A percentile compares a stretch with the other conserved stretches of the same genome.
Evolutionary conservation across 2,888 invertebrate species (phyloP).

Genomic region (Coleophora flavipennella): DNA sequence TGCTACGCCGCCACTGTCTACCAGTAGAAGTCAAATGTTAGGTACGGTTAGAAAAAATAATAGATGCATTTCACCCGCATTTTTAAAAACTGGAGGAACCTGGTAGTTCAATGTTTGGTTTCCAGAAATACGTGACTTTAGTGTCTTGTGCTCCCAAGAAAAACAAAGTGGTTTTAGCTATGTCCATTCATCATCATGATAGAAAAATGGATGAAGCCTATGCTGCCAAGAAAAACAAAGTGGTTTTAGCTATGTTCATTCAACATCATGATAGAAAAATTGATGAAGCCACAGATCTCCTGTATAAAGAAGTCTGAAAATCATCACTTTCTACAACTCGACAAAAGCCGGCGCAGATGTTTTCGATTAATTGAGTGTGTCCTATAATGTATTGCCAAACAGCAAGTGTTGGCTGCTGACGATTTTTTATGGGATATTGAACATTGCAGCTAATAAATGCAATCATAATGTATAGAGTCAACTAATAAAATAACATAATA

Average conservation of each 20-base stretch:
- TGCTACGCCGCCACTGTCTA: too few relatives aligned
- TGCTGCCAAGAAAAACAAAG: not conserved
- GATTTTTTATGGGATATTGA: slow-evolving; percentile 16
- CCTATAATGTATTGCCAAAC: slow-evolving; percentile 17
- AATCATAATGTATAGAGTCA: slow-evolving; percentile 15
- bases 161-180: slow-evolving; percentile 22
- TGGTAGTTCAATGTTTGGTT: slow-evolving; percentile 8
- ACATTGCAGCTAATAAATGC: slow-evolving; percentile 17
- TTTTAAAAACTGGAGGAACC: slow-evolving; percentile 9
- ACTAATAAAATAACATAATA: slow-evolving; percentile 7
- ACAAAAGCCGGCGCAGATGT: slow-evolving; percentile 24
- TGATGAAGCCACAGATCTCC: slow-evolving; percentile 19
- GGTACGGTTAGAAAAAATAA: slow-evolving; percentile 17
- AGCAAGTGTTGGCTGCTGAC: slow-evolving; percentile 20
- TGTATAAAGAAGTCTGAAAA: slow-evolving; percentile 21
- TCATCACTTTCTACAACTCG: slow-evolving; percentile 23
- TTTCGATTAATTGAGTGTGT: slow-evolving; percentile 17
- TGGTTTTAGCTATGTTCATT: slow-evolving; percentile 24
- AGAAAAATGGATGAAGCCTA: slow-evolving; percentile 9
- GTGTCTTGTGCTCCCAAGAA: slow-evolving; percentile 26
- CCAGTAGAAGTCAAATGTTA: too few relatives aligned
- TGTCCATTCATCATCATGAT: slow-evolving; percentile 25
- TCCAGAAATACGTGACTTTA: slow-evolving; percentile 17
- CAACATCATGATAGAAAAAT: slow-evolving; percentile 23
- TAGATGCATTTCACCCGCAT: slow-evolving; percentile 10